Percentiles rank a stretch among this genome's conserved stretches.
phyloP scores from a whole-genome alignment of 2,888 invertebrate species.

The Xanthorhoe spadicearia region DNA sequence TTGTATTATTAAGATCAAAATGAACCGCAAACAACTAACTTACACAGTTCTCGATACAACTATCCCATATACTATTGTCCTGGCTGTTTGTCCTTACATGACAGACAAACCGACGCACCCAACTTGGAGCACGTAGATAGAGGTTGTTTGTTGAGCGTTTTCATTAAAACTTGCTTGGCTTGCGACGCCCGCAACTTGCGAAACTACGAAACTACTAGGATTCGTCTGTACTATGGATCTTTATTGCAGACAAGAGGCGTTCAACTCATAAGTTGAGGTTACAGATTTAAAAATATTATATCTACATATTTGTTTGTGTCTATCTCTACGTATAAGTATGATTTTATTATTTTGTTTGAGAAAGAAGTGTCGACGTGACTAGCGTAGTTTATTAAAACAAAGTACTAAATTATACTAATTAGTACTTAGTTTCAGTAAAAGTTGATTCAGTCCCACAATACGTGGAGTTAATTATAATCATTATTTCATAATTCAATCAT shows the following conservation, averaged over 20 bases:
- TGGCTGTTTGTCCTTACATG: constrained; percentile 8
- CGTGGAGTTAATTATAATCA: too few relatives aligned
- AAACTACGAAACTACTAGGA: constrained; percentile 23
- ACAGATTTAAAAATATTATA: too few relatives aligned
- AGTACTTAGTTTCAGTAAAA: too few relatives aligned
- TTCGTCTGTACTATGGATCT: background rate
- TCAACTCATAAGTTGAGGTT: too few relatives aligned
- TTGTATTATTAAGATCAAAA: background rate
- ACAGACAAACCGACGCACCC: constrained; percentile 18
- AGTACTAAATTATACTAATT: too few relatives aligned
- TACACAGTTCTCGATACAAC: background rate
- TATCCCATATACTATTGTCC: background rate
- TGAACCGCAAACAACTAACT: background rate
- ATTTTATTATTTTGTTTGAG: too few relatives aligned
- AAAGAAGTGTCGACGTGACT: too few relatives aligned
- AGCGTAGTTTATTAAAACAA: too few relatives aligned
- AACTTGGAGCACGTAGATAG: constrained; percentile 32
- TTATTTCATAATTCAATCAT: too few relatives aligned
- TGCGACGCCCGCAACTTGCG: constrained; percentile 48
- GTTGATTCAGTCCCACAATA: too few relatives aligned
- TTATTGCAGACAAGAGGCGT: background rate
- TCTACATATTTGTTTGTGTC: too few relatives aligned
- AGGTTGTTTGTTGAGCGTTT: constrained; percentile 61
- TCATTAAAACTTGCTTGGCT: constrained; percentile 81
- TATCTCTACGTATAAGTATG: too few relatives aligned